Base-by-base conservation (phyloP, 35 echinoderm and acorn worm species). In the Nesometra sesokonis region DNA sequence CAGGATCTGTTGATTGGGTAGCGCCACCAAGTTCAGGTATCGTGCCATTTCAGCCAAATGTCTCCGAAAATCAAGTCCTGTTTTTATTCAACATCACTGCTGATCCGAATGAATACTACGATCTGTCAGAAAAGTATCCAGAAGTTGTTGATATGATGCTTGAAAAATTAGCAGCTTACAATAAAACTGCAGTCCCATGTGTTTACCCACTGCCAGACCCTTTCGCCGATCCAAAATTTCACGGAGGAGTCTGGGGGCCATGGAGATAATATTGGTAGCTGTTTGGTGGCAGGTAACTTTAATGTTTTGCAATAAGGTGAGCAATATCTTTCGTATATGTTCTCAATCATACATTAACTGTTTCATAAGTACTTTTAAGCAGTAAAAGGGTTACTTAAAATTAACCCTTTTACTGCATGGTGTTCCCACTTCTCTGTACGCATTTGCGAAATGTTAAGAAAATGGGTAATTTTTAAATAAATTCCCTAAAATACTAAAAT, bases 31-130 rank as follows among this genome's bases (percentile, higher is more conserved):
- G 88, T 40, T 88, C 86, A 0, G 77, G 76, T 77, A 35, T 88
- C 0, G 35, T 82, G 2, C 91, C 91, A 7, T 67, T 89, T 30
- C 13, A 35, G 35, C 80, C 87, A 23, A 80, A 77, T 35, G 40
- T 77, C 27, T 19, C 37, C 21, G 21, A 35, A 17, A 78, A 77
- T 34, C 47, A 93, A 47, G 32, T 17, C 0, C 32, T 93, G 13
- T 88, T 82, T 40, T 78, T 93, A 17, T 93, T 88, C 77, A 93
- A 93, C 83, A 93, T 93, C 35, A 86, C 76, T 17, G 76, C 32
- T 15, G 91, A 93, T 40, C 91, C 91, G 13, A 47, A 85, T 36
- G 91, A 93, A 46, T 46, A 31, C 29, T 77, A 84, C 67, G 87
- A 93, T 76, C 36, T 93, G 29, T 88, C 91, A 46, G 21, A 80